Percentiles rank a stretch among this genome's conserved stretches.
These are phyloP conservation scores for Drosophila anomalata DNA, from an alignment of 2,888 invertebrate species.

Conservation along the genomic window DNA sequence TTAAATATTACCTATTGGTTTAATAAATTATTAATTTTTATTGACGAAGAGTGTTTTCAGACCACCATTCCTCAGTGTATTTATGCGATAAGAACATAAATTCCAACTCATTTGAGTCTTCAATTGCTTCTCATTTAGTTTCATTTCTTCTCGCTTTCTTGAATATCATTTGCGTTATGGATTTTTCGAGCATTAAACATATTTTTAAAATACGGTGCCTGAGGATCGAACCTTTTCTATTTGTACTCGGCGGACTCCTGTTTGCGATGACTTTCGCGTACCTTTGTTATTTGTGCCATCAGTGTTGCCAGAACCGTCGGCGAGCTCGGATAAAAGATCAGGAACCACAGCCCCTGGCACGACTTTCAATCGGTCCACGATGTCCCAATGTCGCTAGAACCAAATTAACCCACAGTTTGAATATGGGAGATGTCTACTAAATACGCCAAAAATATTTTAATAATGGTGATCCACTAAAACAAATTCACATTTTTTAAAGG, in stretches of 20 bases:
- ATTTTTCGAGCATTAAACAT: neutral
- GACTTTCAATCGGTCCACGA: conserved; percentile 20
- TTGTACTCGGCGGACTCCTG: conserved; percentile 1
- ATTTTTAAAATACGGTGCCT: neutral
- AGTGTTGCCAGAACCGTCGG: conserved; percentile 23
- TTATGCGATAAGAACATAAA: neutral
- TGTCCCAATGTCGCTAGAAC: conserved; percentile 10
- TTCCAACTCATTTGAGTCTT: neutral
- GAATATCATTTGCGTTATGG: neutral
- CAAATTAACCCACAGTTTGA: conserved; percentile 9
- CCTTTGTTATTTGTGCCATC: conserved; percentile 19
- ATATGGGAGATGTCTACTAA: conserved; percentile 12
- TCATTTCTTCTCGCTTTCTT: neutral
- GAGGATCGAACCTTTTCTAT: neutral
- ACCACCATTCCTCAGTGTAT: neutral
- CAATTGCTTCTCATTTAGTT: neutral
- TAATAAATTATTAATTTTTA: neutral
- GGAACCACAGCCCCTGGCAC: neutral
- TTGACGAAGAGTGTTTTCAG: neutral
- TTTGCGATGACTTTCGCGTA: conserved; percentile 5
- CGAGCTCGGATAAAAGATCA: conserved; percentile 10
- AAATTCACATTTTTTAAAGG: too few relatives aligned
- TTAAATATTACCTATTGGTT: too few relatives aligned
- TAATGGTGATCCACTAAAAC: too few relatives aligned
- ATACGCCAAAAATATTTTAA: neutral